Evolutionary conservation across 1,140 invertebrate genomes (phyloP).

Genomic region (Euura saliciscinereae): DNA sequence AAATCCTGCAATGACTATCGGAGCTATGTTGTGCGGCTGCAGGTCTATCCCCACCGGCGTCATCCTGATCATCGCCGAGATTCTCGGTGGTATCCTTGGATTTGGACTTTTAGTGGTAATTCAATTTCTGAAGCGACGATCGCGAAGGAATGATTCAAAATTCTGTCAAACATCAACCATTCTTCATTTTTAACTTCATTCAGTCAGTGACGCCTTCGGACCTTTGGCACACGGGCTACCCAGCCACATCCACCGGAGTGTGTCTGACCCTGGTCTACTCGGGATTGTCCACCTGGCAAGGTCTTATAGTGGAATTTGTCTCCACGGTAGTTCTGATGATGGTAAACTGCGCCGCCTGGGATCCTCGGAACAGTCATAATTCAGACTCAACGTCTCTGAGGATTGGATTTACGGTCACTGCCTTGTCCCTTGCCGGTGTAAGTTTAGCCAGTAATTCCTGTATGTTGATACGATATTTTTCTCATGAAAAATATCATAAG

Average conservation of each 20-base stretch:
- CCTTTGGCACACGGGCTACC: slow-evolving; percentile 38
- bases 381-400: slow-evolving; percentile 65
- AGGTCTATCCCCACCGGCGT: slow-evolving; percentile 70
- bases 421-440: slow-evolving; percentile 65
- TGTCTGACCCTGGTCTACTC: slow-evolving; percentile 67
- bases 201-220: slow-evolving; percentile 55
- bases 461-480: slow-evolving; percentile 13
- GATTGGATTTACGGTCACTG: slow-evolving; percentile 69
- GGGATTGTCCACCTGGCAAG: slow-evolving; percentile 54
- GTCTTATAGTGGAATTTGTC: slow-evolving; percentile 65
- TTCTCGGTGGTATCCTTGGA: slow-evolving; percentile 73
- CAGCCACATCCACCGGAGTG: slow-evolving; percentile 45
- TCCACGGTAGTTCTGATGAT: slow-evolving; percentile 65
- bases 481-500: no score
- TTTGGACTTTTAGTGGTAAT: slow-evolving; percentile 68
- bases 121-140: neutral
- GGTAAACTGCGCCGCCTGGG: slow-evolving; percentile 70
- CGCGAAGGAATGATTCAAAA: neutral
- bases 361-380: slow-evolving; percentile 63
- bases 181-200: slow-evolving; percentile 18
- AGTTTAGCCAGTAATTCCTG: slow-evolving; percentile 9
- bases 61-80: slow-evolving; percentile 74
- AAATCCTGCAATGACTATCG: slow-evolving; percentile 79
- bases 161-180: slow-evolving; percentile 9
- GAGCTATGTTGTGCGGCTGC: slow-evolving; percentile 69